phyloP scores from a whole-genome alignment of 2,797 vertebrate genomes.

The Tadarida brasiliensis region DNA sequence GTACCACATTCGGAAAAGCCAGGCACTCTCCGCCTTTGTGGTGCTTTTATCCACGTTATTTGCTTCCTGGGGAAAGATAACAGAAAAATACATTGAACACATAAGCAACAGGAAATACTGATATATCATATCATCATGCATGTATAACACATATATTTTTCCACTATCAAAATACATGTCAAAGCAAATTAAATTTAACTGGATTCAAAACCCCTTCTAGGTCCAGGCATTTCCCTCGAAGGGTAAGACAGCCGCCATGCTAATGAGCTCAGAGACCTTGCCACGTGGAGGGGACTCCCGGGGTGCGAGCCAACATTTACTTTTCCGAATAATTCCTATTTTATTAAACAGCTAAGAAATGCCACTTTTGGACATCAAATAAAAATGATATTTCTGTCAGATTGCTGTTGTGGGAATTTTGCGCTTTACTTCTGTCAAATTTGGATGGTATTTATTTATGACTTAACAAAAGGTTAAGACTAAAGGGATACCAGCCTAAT shows the following conservation, averaged over 20 bases:
- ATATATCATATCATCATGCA: neutral
- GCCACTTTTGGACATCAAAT: slow-evolving; percentile 64
- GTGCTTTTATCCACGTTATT: slow-evolving; percentile 81
- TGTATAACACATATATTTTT: neutral
- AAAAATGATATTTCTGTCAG: slow-evolving; percentile 79
- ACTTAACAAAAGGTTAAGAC: slow-evolving; percentile 75
- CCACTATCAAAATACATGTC: slow-evolving; percentile 68
- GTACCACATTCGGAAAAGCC: slow-evolving; percentile 90
- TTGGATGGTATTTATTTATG: slow-evolving; percentile 76
- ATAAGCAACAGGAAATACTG: slow-evolving; percentile 23
- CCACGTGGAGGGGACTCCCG: neutral
- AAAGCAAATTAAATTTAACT: slow-evolving; percentile 69
- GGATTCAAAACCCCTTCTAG: neutral
- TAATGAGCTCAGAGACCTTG: slow-evolving; percentile 67
- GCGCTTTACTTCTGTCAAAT: slow-evolving; percentile 74
- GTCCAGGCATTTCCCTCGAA: slow-evolving; percentile 41
- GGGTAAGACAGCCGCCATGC: slow-evolving; percentile 39
- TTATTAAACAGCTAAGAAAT: slow-evolving; percentile 78
- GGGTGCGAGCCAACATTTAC: slow-evolving; percentile 69
- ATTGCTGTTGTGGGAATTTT: slow-evolving; percentile 73
- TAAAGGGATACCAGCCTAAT: slow-evolving; percentile 63
- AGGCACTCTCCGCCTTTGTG: slow-evolving; percentile 87
- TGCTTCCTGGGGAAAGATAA: slow-evolving; percentile 82
- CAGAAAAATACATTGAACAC: slow-evolving; percentile 39
- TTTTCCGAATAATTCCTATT: slow-evolving; percentile 80